Evolutionary conservation across 2,888 invertebrate genomes (phyloP), one percentile per base, ranked within the genome.

Genomic region (Monoplex corrugatus): DNA sequence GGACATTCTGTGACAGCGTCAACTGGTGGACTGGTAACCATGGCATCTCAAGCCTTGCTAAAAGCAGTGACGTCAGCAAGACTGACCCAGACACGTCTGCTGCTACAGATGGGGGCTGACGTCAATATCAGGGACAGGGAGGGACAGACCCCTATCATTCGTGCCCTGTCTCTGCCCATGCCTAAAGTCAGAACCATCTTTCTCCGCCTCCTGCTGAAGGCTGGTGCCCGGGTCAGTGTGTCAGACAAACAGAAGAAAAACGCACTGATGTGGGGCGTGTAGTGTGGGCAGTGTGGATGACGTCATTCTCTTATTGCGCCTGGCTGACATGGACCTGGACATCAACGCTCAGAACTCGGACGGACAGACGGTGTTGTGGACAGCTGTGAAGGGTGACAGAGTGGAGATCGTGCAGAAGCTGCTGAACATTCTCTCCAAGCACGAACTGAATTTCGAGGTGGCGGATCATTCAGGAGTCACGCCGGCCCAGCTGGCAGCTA

Each of bases 201-300:
- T 32, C 72, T 86, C 10, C 63, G 35, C 13, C 63, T 86, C 10
- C 72, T 86, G 72, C 44, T 86, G 32, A 72, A 40, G 43, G 44
- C 68, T 16, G 86, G 86, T 6, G 86, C 72, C 19, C 57, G 23
- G 43, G 68, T 68, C 75, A 63, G 86, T 35, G 28, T 43, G 72
- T 35, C 38, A 23, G 86, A 86, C 75, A n/a, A 2, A 6, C 57
- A 32, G 32, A 19, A 32, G 72, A 19, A 3, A 72, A 86, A 68
- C 68, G 86, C 86, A 19, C 72, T 86, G n/a, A 72, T 75, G 86
- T 86, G 86, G 86, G n/a, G 86, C 86, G 16, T 86, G 86, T 45
- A 6, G n/a, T 0, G 44, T 68, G 19, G 86, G 86, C 32, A 40
- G 40, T 16, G 38, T 57, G 44, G 43, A 68, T 28, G 43, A 68